Evolutionary conservation across 2,113 vertebrate species (phyloP).

Genomic region (Buteo buteo): DNA sequence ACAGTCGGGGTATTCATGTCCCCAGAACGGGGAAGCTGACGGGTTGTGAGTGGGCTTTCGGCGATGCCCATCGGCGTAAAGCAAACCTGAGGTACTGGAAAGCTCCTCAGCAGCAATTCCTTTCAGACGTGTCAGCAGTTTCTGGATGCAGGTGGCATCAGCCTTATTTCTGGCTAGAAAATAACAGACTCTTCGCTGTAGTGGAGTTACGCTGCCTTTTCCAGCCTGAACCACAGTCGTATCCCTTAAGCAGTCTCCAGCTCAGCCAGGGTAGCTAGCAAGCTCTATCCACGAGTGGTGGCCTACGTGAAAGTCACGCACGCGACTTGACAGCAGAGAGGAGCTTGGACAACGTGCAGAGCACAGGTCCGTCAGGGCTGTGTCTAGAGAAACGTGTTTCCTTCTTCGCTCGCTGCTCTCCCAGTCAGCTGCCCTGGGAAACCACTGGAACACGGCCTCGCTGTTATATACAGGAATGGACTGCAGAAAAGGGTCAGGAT

Average conservation of each 20-base stretch:
- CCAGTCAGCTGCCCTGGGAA: background rate
- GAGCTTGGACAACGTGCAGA: background rate
- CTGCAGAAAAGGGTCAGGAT: background rate
- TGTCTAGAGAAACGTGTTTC: background rate
- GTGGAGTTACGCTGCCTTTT: background rate
- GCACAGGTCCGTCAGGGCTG: background rate
- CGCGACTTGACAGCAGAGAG: background rate
- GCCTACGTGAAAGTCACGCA: accelerated
- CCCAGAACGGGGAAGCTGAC: background rate
- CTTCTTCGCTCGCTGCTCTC: background rate
- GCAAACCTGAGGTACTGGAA: background rate
- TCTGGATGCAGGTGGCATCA: background rate
- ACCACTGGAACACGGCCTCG: background rate
- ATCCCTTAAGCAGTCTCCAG: background rate
- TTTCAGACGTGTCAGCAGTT: background rate
- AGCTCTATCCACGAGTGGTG: accelerated
- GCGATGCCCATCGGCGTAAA: background rate
- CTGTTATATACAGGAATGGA: background rate
- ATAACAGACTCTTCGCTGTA: background rate
- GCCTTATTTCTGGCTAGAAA: background rate
- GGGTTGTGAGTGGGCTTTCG: background rate
- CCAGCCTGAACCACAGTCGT: background rate
- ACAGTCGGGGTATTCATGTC: background rate
- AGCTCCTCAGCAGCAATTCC: background rate
- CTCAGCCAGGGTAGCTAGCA: background rate